Base-by-base conservation (phyloP, 2,888 invertebrate species). In the Hydraecia micacea region DNA sequence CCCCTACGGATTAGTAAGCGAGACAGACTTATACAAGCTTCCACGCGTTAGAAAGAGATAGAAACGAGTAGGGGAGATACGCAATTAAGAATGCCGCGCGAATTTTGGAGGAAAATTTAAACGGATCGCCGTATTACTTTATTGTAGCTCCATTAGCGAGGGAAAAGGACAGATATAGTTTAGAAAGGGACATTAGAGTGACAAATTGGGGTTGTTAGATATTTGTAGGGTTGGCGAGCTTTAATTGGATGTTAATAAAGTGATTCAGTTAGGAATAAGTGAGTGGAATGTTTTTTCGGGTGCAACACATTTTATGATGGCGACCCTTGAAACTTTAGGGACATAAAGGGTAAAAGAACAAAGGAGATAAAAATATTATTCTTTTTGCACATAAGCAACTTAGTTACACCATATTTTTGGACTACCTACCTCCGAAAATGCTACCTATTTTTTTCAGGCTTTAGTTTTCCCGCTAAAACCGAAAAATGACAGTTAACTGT, bases 61-160 rank as follows among this genome's bases (percentile, higher is more conserved):
- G 87, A 68, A 77, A 79, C 69, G 85, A 74, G 72, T 87, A 94
- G 94, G 95, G 96, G 95, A 96, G 94, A 94, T 93, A 93, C 94
- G 93, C 96, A 96, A 96, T 96, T 95, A 96, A 93, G 94, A 95
- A 95, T 91, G 92, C 93, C 90, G 92, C 94, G 95, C 94, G 95
- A 97, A 96, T 95, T 42, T 89, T 95, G 95, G 94, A 94, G 93
- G 95, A 94, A 96, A 96, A 95, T 96, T 96, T 96, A 96, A 97
- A 94, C 95, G 96, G 94, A 95, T 96, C 95, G 93, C 93, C 95
- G 94, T 95, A 96, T 97, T 97, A 97, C 96, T 97, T 96, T 97
- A 96, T 96, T 95, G 96, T 95, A 93, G 95, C 94, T 93, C 96
- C 93, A 97, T 97, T 97, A 96, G 91, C 86, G 96, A 88, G 93